These are phyloP conservation scores for Passer montanus DNA, from an alignment of 2,113 vertebrate species.

Conservation along the genomic window DNA sequence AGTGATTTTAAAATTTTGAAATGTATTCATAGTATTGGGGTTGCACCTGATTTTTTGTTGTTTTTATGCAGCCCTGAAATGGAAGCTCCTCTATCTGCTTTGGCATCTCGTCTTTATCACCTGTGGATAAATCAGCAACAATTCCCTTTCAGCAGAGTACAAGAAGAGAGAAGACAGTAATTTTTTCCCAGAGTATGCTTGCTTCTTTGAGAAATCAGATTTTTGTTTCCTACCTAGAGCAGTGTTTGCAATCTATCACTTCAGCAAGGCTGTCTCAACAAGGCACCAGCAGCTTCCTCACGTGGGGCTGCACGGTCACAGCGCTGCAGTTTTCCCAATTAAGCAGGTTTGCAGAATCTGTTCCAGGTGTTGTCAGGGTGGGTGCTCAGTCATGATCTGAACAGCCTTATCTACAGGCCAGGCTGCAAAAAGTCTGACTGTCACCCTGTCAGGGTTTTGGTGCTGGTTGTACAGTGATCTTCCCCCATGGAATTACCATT, in stretches of 20 bases:
- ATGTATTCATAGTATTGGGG: not conserved
- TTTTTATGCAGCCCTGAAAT: not conserved
- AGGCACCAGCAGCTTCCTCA: not conserved
- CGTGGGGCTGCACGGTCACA: not conserved
- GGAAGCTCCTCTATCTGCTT: not conserved
- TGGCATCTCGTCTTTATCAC: not conserved
- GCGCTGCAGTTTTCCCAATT: not conserved
- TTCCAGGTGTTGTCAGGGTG: not conserved
- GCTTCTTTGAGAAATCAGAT: slow-evolving; percentile 45
- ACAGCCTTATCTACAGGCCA: not conserved
- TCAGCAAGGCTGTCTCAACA: not conserved
- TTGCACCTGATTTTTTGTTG: not conserved
- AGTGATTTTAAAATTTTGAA: not conserved
- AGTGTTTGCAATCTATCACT: not conserved
- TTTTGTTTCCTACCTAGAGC: not conserved
- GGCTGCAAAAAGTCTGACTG: not conserved
- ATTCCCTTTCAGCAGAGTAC: not conserved
- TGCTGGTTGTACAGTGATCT: not conserved
- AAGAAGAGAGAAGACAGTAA: not conserved
- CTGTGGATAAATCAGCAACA: not conserved
- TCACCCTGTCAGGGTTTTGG: not conserved
- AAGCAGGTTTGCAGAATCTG: not conserved
- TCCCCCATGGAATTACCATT: not conserved
- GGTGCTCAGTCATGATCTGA: not conserved
- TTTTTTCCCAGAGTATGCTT: not conserved